phyloP scores from a whole-genome alignment of 2,797 vertebrate species.

The Ataeniobius toweri region DNA sequence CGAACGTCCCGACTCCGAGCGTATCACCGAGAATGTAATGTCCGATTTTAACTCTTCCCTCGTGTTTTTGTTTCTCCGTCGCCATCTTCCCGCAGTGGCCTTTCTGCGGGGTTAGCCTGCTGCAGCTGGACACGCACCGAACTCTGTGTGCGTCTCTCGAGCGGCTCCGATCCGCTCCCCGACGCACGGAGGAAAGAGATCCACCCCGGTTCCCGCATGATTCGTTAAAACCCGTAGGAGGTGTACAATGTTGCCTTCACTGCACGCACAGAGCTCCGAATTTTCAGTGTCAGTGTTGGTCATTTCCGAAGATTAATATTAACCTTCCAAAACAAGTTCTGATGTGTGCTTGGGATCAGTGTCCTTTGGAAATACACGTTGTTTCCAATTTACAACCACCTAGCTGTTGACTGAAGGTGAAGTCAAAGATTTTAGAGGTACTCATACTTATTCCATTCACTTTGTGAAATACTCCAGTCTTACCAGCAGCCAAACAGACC shows the following conservation, averaged over 20 bases:
- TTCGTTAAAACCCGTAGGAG: slow-evolving; percentile 40
- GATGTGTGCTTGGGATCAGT: too few relatives aligned
- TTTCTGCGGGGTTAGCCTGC: slow-evolving; percentile 71
- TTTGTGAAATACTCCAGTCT: too few relatives aligned
- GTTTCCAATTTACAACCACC: too few relatives aligned
- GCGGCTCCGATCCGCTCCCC: slow-evolving; percentile 30
- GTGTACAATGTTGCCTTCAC: slow-evolving; percentile 57
- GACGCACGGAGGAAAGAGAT: slow-evolving; percentile 38
- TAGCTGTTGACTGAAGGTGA: too few relatives aligned
- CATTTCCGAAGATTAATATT: too few relatives aligned
- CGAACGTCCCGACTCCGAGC: slow-evolving; percentile 95
- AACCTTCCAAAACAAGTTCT: too few relatives aligned
- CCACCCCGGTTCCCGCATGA: slow-evolving; percentile 46
- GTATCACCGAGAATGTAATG: slow-evolving; percentile 96
- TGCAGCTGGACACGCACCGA: slow-evolving; percentile 56
- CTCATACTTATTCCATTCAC: too few relatives aligned
- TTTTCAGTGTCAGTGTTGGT: neutral
- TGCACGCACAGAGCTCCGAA: slow-evolving; percentile 1
- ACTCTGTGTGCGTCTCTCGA: slow-evolving; percentile 53
- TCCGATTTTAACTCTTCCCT: slow-evolving; percentile 96
- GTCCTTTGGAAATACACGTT: too few relatives aligned
- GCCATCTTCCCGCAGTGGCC: slow-evolving; percentile 92
- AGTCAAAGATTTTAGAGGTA: too few relatives aligned
- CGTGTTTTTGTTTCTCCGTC: slow-evolving; percentile 94
- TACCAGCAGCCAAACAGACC: too few relatives aligned